These are phyloP conservation scores for Jaculus jaculus DNA, from an alignment of 2,113 vertebrate genomes.

Conservation along the genomic window DNA sequence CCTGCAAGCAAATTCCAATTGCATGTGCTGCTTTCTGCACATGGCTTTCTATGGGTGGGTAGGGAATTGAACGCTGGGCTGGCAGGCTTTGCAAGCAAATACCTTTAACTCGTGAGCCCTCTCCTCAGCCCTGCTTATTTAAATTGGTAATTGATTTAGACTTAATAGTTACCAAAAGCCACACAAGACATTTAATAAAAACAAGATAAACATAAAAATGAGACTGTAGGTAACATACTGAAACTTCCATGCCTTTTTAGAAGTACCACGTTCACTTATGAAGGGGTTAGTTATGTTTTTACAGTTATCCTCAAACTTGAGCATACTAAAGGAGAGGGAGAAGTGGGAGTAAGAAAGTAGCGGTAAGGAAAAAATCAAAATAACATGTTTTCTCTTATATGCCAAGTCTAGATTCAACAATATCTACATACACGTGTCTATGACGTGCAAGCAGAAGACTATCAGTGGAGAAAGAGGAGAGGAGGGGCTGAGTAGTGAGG, in stretches of 20 bases:
- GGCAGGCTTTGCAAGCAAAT: too few relatives aligned
- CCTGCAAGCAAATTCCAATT: too few relatives aligned
- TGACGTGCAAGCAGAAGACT: neutral
- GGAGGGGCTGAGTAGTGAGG: neutral
- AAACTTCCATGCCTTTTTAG: neutral
- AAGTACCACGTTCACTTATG: neutral
- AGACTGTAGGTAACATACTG: neutral
- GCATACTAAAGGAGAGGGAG: too few relatives aligned
- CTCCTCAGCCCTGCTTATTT: neutral
- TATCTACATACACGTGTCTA: too few relatives aligned
- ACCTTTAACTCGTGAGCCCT: too few relatives aligned
- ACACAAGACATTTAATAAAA: neutral
- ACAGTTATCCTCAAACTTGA: neutral
- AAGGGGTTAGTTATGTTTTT: neutral
- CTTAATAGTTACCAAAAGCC: neutral
- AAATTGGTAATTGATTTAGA: constrained; percentile 26
- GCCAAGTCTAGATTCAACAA: neutral
- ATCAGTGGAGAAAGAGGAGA: neutral
- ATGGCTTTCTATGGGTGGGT: too few relatives aligned
- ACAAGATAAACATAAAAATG: neutral
- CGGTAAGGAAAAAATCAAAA: neutral
- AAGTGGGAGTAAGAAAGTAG: neutral
- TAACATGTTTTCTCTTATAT: neutral
- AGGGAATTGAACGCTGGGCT: too few relatives aligned
- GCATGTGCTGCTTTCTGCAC: too few relatives aligned